These are phyloP conservation scores for Hypothenemus hampei DNA, from an alignment of 1,140 invertebrate species.

Conservation along the genomic window DNA sequence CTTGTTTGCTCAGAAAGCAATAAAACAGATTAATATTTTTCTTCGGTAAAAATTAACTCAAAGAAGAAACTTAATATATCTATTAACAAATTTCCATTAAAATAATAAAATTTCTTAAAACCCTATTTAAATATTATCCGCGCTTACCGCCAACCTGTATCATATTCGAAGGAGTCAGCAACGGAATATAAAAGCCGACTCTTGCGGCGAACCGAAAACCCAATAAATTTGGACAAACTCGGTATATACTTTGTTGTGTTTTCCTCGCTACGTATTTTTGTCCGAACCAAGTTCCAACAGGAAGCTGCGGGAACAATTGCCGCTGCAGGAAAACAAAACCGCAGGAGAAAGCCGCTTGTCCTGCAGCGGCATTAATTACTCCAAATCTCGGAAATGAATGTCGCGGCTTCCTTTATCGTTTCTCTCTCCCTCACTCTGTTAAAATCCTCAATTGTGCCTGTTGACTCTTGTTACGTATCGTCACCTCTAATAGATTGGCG, in stretches of 20 bases:
- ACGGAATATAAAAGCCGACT: not conserved
- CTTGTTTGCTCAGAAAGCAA: no score
- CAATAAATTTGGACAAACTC: conserved; percentile 15
- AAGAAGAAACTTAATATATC: no score
- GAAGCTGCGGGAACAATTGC: conserved; percentile 37
- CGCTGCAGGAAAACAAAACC: conserved; percentile 32
- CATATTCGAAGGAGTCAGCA: no score
- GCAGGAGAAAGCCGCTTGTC: conserved; percentile 33
- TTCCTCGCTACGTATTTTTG: conserved; percentile 18
- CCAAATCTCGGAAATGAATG: conserved; percentile 42
- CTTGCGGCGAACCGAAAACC: conserved; percentile 9
- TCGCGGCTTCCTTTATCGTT: conserved; percentile 41
- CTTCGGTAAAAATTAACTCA: no score
- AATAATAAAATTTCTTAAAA: no score
- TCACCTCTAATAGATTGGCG: not conserved
- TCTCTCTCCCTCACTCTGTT: not conserved
- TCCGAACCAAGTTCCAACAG: conserved; percentile 27
- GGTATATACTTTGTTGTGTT: conserved; percentile 8
- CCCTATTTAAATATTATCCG: no score
- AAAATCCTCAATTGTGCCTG: conserved; percentile 28
- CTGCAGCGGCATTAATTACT: conserved; percentile 43
- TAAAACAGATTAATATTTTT: no score
- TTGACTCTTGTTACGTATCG: conserved; percentile 12
- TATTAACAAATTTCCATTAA: no score
- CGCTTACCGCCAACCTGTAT: no score